Conservation (phyloP, 1,140 invertebrate species). For the Calliphora vicina region DNA sequence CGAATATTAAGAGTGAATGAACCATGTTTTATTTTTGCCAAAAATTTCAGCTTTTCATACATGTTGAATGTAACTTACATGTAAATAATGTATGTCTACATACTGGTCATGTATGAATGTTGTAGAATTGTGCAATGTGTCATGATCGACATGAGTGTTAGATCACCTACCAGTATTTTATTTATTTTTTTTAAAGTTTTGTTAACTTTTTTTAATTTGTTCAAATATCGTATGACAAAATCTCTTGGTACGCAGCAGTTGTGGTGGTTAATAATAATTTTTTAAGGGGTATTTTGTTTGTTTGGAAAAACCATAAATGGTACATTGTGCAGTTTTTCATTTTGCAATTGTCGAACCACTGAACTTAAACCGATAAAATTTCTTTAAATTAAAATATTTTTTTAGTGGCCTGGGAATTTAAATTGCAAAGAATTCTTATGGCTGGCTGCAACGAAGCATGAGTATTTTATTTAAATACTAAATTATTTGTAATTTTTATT, state of each 20-base stretch:
- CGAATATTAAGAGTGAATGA: not conserved
- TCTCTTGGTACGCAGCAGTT: not conserved
- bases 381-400: not conserved
- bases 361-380: not conserved
- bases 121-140: not conserved
- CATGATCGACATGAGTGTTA: slow-evolving; percentile 12
- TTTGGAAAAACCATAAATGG: not conserved
- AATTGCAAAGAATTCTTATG: too few relatives aligned
- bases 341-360: not conserved
- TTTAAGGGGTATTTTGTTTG: not conserved
- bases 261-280: not conserved
- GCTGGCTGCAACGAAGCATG: too few relatives aligned
- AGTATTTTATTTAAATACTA: too few relatives aligned
- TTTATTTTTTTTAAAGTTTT: not conserved
- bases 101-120: not conserved
- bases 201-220: not conserved
- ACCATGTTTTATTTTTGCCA: not conserved
- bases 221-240: not conserved
- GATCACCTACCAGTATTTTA: not conserved
- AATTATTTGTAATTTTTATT: too few relatives aligned
- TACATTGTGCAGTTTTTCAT: not conserved
- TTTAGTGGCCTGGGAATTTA: too few relatives aligned
- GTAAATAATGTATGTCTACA: not conserved
- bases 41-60: not conserved
- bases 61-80: not conserved